A percentile compares a stretch with the other conserved stretches of the same genome.
Evolutionary conservation across 2,797 vertebrate genomes (phyloP).

Genomic region (Phrynocephalus guinanensis): DNA sequence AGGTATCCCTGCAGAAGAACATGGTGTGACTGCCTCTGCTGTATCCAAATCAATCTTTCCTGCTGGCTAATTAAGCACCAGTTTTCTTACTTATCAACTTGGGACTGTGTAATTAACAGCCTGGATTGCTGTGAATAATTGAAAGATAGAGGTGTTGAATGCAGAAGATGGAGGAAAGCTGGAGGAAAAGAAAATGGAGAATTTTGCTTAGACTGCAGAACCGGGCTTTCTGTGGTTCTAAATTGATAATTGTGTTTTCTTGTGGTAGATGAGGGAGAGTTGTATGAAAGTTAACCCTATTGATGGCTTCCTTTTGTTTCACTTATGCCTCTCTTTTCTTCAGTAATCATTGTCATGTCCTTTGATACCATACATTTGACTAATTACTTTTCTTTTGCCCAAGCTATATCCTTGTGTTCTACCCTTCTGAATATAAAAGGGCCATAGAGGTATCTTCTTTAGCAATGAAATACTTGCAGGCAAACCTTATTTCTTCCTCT

Average conservation of each 20-base stretch:
- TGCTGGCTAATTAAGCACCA: constrained; percentile 80
- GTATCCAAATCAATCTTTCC: constrained; percentile 79
- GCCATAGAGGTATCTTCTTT: neutral
- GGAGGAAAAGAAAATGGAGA: neutral
- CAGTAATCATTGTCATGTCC: neutral
- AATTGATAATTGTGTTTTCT: neutral
- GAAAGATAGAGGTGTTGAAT: constrained; percentile 68
- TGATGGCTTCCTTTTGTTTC: neutral
- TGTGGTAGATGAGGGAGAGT: neutral
- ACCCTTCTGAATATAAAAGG: neutral
- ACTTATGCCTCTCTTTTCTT: neutral
- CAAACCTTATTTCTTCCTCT: neutral
- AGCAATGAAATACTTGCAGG: neutral
- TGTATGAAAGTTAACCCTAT: neutral
- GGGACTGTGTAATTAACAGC: constrained; percentile 78
- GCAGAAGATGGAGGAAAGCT: constrained; percentile 42
- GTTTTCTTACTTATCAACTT: constrained; percentile 75
- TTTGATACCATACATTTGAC: too few species aligned
- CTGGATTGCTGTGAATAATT: constrained; percentile 79
- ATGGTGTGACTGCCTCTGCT: constrained; percentile 71
- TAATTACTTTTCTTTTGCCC: neutral
- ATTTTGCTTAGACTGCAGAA: neutral
- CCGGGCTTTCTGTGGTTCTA: neutral
- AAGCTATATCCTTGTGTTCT: neutral
- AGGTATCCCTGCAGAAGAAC: constrained; percentile 71